These are phyloP conservation scores for Campoplex nolae DNA, from an alignment of 2,888 invertebrate genomes.

Conservation along the genomic window DNA sequence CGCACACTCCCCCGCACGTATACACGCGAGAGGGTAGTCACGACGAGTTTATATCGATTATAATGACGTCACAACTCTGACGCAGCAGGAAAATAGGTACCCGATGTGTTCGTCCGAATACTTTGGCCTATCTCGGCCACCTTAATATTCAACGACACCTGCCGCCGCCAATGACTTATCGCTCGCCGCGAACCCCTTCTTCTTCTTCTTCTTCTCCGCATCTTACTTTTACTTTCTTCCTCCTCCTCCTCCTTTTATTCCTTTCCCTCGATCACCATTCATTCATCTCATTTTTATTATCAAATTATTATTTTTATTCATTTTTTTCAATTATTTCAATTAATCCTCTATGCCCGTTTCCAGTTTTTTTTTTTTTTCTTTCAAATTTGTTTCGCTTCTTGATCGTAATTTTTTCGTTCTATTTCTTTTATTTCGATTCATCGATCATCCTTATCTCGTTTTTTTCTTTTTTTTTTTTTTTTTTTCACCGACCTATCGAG, in stretches of 20 bases:
- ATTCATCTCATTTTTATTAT: not conserved
- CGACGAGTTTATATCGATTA: constrained; percentile 62
- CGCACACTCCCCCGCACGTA: constrained; percentile 48
- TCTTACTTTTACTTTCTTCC: no score
- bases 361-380: constrained; percentile 4
- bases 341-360: no score
- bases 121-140: constrained; percentile 1
- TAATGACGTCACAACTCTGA: constrained; percentile 59
- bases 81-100: constrained; percentile 43
- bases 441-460: not conserved
- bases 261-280: not conserved
- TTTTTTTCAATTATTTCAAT: not conserved
- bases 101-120: constrained; percentile 18
- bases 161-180: not conserved
- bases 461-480: not conserved
- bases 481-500: constrained; percentile 30
- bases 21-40: constrained; percentile 36
- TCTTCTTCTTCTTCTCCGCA: constrained; percentile 14
- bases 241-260: not conserved
- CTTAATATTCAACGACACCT: constrained; percentile 22
- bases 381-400: not conserved
- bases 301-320: not conserved
- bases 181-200: not conserved
- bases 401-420: not conserved
- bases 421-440: not conserved